Evolutionary conservation across 2,113 vertebrate genomes (phyloP).

Genomic region (Theristicus caerulescens): DNA sequence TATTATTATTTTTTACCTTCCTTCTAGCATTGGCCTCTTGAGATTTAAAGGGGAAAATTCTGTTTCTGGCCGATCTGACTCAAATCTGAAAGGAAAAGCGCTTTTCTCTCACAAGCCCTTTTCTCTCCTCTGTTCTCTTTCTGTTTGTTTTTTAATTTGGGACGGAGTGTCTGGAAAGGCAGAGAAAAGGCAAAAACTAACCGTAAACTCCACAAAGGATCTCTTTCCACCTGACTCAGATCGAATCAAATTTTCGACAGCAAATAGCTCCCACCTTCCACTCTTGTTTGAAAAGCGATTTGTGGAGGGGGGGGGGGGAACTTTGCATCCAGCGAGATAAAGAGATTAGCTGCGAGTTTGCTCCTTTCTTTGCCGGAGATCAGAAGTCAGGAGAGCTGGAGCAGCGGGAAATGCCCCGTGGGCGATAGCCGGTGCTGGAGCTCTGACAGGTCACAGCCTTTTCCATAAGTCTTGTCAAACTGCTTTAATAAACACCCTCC

Average conservation of each 20-base stretch:
- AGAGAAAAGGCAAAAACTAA: background rate
- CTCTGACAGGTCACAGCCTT: constrained; percentile 10
- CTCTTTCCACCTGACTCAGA: background rate
- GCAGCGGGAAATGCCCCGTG: background rate
- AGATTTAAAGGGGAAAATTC: background rate
- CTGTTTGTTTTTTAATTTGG: background rate
- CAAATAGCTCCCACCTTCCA: background rate
- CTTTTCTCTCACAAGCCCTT: background rate
- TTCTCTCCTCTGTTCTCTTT: background rate
- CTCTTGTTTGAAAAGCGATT: background rate
- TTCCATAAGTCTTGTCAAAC: background rate
- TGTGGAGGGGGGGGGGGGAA: background rate
- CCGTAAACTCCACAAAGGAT: background rate
- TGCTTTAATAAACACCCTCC: background rate
- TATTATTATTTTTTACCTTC: background rate
- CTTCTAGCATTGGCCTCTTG: background rate
- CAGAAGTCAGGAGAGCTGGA: background rate
- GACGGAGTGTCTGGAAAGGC: background rate
- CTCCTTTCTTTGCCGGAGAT: background rate
- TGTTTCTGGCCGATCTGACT: background rate
- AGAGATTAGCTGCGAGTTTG: background rate
- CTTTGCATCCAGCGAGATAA: background rate
- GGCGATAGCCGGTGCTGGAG: background rate
- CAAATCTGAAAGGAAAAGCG: background rate
- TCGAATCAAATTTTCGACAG: background rate